Evolutionary conservation across 2,888 invertebrate species (phyloP), one percentile per base, ranked within the genome.

Genomic region (Trichopria drosophilae): DNA sequence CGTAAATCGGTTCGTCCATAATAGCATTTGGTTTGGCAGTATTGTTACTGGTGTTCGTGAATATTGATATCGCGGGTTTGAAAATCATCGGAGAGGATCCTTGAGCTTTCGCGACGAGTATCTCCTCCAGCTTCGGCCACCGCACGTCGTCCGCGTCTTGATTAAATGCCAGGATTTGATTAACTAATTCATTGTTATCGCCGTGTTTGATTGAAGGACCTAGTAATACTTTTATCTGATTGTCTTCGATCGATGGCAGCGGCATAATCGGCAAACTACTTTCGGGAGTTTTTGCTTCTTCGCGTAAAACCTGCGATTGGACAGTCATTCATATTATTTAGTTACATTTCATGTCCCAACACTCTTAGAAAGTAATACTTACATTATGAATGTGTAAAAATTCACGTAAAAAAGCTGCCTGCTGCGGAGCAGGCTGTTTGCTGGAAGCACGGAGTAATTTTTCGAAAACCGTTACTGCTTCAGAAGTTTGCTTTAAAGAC

Each of bases 351-450:
- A n/a, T n/a, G n/a, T n/a, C n/a, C n/a, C n/a, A n/a, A n/a, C n/a
- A n/a, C n/a, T n/a, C n/a, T 7, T n/a, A n/a, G 7, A 29, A 39
- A 31, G 15, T 20, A 19, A 19, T 35, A 72, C 77, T 71, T 70
- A 92, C 93, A 80, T 88, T 88, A 69, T 89, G 87, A 35, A 88
- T 89, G 62, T 85, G 84, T 69, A 94, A 82, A 78, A 91, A 95
- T 78, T 95, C 95, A 61, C 88, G 82, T 47, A 95, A 80, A 78
- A 92, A 94, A 61, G 87, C 83, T 32, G 84, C 82, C 75, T 92
- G 92, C 69, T 90, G 90, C 37, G 80, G 77, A 3, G 84, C 80
- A 51, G 84, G 83, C 72, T 90, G 90, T 58, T 82, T 80, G 65
- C 86, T 86, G 28, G 82, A 80, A 13, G 85, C 85, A 41, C 83